Percentiles rank a stretch among this genome's conserved stretches.
phyloP scores from a whole-genome alignment of 2,113 vertebrate genomes.

The Potamarius usumacintae region DNA sequence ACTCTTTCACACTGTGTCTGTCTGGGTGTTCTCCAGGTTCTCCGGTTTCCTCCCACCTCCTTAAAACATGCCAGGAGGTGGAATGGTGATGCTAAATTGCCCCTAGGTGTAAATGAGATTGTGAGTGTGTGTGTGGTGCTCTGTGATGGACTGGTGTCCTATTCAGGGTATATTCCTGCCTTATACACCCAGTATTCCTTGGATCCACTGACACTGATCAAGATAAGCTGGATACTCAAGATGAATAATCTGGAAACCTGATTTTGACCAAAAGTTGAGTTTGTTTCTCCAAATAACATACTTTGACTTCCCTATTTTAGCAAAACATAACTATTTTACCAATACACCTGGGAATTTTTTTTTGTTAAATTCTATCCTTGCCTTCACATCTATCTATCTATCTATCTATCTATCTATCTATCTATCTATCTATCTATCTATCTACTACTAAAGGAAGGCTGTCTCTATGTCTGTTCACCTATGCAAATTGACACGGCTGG shows the following conservation, averaged over 20 bases:
- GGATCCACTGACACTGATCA: background rate
- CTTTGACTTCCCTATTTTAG: background rate
- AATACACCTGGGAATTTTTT: background rate
- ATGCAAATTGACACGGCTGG: too few species aligned
- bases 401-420: too few species aligned
- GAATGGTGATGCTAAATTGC: background rate
- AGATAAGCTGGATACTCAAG: background rate
- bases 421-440: too few species aligned
- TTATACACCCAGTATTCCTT: background rate
- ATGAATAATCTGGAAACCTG: background rate
- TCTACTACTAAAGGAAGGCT: too few species aligned
- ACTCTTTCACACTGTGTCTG: background rate
- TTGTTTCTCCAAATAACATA: background rate
- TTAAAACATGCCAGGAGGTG: background rate
- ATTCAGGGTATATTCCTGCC: background rate
- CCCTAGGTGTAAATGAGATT: background rate
- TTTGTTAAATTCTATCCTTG: too few species aligned
- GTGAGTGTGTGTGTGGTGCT: background rate
- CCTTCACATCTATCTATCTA: too few species aligned
- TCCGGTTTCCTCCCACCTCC: background rate
- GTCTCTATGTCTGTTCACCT: too few species aligned
- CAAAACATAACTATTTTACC: background rate
- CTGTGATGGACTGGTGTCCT: background rate
- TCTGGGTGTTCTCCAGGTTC: background rate
- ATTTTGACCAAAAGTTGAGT: background rate